Percentiles rank a stretch among this genome's conserved stretches.
phyloP scores from a whole-genome alignment of 2,797 vertebrate genomes.

The Acanthis flammea region DNA sequence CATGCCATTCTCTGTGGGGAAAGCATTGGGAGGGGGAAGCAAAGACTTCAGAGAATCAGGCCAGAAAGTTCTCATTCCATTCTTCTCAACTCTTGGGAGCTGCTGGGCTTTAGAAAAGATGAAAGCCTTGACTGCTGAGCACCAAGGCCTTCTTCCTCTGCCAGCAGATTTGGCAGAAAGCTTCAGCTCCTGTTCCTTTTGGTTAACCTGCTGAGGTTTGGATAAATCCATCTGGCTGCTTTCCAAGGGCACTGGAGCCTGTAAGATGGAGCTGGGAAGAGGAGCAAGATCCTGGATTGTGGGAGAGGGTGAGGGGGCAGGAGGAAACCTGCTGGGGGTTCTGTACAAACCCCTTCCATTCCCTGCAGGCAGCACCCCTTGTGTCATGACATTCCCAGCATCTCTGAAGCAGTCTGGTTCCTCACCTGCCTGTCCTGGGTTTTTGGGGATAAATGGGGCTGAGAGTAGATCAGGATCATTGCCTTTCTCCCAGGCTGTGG shows the following conservation, averaged over 20 bases:
- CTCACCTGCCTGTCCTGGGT: background rate
- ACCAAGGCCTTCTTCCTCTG: background rate
- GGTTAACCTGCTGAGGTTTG: background rate
- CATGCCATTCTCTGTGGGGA: background rate
- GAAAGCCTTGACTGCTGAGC: background rate
- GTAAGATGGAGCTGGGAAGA: background rate
- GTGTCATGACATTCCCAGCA: fast-evolving
- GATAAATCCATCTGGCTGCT: background rate
- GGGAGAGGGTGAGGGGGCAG: background rate
- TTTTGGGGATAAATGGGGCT: fast-evolving
- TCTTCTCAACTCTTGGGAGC: background rate
- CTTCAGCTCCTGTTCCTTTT: background rate
- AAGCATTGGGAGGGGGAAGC: background rate
- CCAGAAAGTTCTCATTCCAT: background rate
- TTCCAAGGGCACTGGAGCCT: background rate
- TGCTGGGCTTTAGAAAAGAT: background rate
- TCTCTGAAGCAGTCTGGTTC: background rate
- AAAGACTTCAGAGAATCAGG: background rate
- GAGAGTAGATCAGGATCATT: fast-evolving
- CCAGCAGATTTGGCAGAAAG: background rate
- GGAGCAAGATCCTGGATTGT: background rate
- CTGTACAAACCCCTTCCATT: fast-evolving
- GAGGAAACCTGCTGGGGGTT: no score
- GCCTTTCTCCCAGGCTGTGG: background rate
- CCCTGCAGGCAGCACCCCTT: fast-evolving